phyloP scores from a whole-genome alignment of 2,797 vertebrate genomes.

The Tangara arthus region DNA sequence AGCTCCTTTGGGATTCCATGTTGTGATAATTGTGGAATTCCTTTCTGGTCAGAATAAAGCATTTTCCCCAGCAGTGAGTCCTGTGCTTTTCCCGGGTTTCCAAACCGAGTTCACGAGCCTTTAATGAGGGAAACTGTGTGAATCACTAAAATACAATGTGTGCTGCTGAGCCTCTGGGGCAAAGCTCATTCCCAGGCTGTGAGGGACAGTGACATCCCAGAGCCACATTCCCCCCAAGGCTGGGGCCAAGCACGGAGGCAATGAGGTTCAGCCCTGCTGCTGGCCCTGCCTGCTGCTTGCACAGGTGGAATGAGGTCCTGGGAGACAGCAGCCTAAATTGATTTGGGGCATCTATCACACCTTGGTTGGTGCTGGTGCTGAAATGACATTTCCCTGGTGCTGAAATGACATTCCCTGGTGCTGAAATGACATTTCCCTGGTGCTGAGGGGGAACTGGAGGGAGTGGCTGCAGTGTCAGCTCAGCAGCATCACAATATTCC shows the following conservation, averaged over 20 bases:
- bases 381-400: too few relatives aligned
- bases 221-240: accelerated
- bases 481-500: not conserved
- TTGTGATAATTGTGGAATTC: not conserved
- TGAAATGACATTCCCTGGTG: too few relatives aligned
- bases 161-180: not conserved
- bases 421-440: too few relatives aligned
- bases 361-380: accelerated
- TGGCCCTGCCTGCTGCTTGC: not conserved
- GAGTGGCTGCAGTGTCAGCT: not conserved
- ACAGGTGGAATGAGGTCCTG: not conserved
- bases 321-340: not conserved
- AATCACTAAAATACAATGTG: not conserved
- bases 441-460: accelerated
- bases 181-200: accelerated
- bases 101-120: not conserved
- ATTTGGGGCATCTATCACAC: not conserved
- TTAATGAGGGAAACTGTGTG: not conserved
- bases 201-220: not conserved
- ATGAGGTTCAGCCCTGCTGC: not conserved
- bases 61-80: not conserved
- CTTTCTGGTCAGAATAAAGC: not conserved
- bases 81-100: not conserved
- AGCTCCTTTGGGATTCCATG: not conserved
- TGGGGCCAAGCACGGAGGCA: not conserved